Evolutionary conservation across 2,113 vertebrate genomes (phyloP), one percentile per base, ranked within the genome.

Genomic region (Tricholaema leucomelas): DNA sequence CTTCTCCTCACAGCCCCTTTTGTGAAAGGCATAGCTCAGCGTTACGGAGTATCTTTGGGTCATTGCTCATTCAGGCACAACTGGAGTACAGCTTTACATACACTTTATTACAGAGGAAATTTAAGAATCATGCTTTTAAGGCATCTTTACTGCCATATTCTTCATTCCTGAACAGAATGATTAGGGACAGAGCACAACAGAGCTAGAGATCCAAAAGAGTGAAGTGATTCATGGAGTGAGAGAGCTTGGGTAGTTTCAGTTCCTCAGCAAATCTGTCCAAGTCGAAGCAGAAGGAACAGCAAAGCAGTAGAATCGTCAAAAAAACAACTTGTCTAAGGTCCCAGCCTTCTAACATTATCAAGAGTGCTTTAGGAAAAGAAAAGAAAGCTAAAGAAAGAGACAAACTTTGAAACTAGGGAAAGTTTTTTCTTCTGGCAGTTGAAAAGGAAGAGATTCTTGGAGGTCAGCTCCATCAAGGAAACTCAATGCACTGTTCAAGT

Each of bases 401-500:
- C 8, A 58, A 93, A 95, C 81, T 96, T 87, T 91, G 91, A 88
- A 95, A 95, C 55, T 87, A 76, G 67, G 64, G 44, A 52, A 95
- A 95, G 38, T 79, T 96, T 92, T 87, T 80, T 25, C 80, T 93
- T 88, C 64, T 85, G 76, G 25, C 5, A 24, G 48, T 77, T 85
- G 84, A 96, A 94, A 95, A 90, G 71, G 67, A 85, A 92, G 58
- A 60, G 58, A 78, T 82, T 93, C 78, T 56, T 91, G 80, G 92
- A 91, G 95, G 94, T 94, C 94, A 93, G 56, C 67, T 79, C 60
- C 77, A 87, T 82, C 88, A 92, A 91, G 81, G 60, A 87, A 90
- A 78, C 63, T 81, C 90, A 87, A 78, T 78, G 78, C 91, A 60
- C 61, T 76, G 42, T 74, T 95, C 91, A 86, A 86, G 72, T 58